Evolutionary conservation across 2,888 invertebrate species (phyloP).

Genomic region (Chymomyza amoena): DNA sequence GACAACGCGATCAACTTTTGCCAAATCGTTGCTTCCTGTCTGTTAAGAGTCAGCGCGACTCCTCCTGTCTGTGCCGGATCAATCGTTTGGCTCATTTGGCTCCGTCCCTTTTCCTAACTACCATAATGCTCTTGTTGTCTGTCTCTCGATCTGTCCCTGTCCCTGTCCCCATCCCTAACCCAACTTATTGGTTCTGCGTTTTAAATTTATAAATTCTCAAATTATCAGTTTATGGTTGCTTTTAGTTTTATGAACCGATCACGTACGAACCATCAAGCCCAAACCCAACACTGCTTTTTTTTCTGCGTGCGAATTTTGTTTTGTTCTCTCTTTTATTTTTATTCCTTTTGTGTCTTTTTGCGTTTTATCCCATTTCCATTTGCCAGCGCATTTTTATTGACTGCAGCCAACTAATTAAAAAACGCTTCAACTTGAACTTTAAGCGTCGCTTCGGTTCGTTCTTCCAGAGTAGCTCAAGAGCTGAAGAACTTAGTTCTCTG

Average conservation of each 20-base stretch:
- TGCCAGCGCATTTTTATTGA: slow-evolving; percentile 52
- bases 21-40: slow-evolving; percentile 51
- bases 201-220: slow-evolving; percentile 71
- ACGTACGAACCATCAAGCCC: slow-evolving; percentile 48
- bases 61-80: slow-evolving; percentile 31
- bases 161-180: no score
- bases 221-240: slow-evolving; percentile 71
- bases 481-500: slow-evolving; percentile 4
- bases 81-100: slow-evolving; percentile 24
- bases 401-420: slow-evolving; percentile 69
- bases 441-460: background rate
- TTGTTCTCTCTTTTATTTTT: background rate
- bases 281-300: background rate
- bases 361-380: background rate
- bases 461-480: background rate
- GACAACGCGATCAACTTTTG: background rate
- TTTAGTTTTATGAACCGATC: slow-evolving; percentile 74
- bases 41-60: slow-evolving; percentile 9
- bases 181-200: slow-evolving; percentile 44
- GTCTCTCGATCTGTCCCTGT: slow-evolving; percentile 1
- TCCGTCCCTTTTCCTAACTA: background rate
- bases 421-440: slow-evolving; percentile 48
- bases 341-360: background rate
- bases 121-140: slow-evolving; percentile 8
- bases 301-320: background rate